A percentile compares a stretch with the other conserved stretches of the same genome.
These are phyloP conservation scores for Andricus curvator DNA, from an alignment of 2,888 invertebrate species.

Conservation along the genomic window DNA sequence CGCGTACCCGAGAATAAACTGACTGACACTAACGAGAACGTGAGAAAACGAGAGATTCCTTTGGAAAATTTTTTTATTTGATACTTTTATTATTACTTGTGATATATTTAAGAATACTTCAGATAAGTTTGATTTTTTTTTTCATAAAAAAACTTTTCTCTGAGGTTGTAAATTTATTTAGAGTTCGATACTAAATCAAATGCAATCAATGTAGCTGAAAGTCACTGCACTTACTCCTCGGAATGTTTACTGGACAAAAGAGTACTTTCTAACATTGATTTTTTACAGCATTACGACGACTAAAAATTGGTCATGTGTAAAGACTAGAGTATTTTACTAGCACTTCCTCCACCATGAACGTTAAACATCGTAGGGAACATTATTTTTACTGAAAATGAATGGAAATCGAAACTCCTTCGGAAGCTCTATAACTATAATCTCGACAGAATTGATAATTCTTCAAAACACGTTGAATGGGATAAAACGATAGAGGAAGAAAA, in stretches of 20 bases:
- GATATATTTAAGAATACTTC: no score
- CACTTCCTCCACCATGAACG: not conserved
- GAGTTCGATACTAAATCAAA: no score
- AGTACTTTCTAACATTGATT: not conserved
- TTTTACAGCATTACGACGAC: not conserved
- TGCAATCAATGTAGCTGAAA: not conserved
- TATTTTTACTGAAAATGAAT: not conserved
- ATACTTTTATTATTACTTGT: no score
- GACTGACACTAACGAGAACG: conserved; percentile 2
- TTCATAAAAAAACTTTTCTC: no score
- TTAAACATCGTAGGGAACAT: not conserved
- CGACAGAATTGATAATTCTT: not conserved
- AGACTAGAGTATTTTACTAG: not conserved
- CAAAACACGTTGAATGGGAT: not conserved
- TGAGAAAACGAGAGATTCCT: not conserved
- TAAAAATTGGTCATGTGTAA: not conserved
- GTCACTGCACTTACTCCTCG: not conserved
- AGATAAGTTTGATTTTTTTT: no score
- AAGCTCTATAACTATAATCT: not conserved
- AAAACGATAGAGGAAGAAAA: not conserved
- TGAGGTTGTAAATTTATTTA: no score
- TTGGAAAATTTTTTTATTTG: no score
- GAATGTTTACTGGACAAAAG: not conserved
- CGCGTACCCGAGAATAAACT: conserved; percentile 51
- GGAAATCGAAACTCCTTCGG: not conserved